phyloP scores from a whole-genome alignment of 2,113 vertebrate species.

The Scomber colias region DNA sequence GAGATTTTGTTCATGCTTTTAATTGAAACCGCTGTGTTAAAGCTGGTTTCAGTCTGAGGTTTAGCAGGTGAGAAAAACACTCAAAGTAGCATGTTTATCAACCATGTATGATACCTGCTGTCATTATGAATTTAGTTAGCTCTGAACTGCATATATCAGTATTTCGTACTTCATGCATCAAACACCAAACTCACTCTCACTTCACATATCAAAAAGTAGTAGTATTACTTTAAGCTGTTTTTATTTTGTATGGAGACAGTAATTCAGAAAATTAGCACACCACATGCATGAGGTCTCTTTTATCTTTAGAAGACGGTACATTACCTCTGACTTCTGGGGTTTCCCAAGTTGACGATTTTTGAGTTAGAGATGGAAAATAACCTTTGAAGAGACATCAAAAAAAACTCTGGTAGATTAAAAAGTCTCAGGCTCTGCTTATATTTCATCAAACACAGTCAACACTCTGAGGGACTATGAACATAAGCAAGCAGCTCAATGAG shows the following conservation, averaged over 20 bases:
- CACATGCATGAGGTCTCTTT: conserved; percentile 39
- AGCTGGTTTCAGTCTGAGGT: conserved; percentile 27
- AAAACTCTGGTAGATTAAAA: conserved; percentile 16
- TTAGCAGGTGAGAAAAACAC: conserved; percentile 5
- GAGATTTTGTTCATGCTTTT: neutral
- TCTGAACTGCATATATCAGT: neutral
- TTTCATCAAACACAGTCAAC: neutral
- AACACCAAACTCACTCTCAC: neutral
- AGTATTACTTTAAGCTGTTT: neutral
- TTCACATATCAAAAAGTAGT: neutral
- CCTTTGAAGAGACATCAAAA: conserved; percentile 27
- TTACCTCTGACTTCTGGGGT: conserved; percentile 53
- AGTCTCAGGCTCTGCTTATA: neutral
- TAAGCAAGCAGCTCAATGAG: neutral
- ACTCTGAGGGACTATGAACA: neutral
- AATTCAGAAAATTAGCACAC: conserved; percentile 12
- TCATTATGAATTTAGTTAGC: neutral
- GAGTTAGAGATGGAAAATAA: conserved; percentile 68
- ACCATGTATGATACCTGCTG: neutral
- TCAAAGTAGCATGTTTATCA: neutral
- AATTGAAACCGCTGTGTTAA: neutral
- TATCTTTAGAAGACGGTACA: conserved; percentile 24
- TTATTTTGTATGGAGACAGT: neutral
- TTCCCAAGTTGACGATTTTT: conserved; percentile 63
- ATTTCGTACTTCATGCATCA: neutral